Evolutionary conservation across 2,113 vertebrate genomes (phyloP).

Genomic region (Albula goreensis): DNA sequence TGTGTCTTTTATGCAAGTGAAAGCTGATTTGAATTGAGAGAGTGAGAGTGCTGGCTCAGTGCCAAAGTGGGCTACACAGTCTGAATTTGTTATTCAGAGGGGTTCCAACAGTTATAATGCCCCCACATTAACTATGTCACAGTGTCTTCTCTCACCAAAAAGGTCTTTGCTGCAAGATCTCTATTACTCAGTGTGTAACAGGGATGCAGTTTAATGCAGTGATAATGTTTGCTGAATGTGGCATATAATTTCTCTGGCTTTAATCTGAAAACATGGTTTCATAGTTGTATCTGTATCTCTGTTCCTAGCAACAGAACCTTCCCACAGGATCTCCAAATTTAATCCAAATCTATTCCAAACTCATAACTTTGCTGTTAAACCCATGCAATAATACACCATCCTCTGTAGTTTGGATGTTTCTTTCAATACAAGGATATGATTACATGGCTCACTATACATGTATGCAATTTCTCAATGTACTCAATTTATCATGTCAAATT

Average conservation of each 20-base stretch:
- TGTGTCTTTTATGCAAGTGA: background rate
- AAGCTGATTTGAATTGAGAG: background rate
- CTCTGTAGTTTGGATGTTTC: background rate
- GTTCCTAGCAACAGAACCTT: background rate
- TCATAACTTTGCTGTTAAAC: background rate
- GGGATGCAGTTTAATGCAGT: background rate
- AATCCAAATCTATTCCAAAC: background rate
- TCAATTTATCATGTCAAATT: too few species aligned
- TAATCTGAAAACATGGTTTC: background rate
- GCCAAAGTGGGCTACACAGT: constrained; percentile 2
- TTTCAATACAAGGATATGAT: background rate
- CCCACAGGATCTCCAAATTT: background rate
- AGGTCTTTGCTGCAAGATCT: background rate
- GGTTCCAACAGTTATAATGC: background rate
- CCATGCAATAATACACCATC: background rate
- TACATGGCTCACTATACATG: too few species aligned
- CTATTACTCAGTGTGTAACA: background rate
- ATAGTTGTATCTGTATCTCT: background rate
- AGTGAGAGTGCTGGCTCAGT: background rate
- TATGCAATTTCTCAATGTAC: too few species aligned
- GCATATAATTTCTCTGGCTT: background rate
- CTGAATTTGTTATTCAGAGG: constrained; percentile 4
- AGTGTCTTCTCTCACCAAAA: background rate
- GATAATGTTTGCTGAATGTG: too few species aligned
- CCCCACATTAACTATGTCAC: constrained; percentile 6